Conservation (phyloP, 2,797 vertebrate species). For the Chaetodon trifasciatus region DNA sequence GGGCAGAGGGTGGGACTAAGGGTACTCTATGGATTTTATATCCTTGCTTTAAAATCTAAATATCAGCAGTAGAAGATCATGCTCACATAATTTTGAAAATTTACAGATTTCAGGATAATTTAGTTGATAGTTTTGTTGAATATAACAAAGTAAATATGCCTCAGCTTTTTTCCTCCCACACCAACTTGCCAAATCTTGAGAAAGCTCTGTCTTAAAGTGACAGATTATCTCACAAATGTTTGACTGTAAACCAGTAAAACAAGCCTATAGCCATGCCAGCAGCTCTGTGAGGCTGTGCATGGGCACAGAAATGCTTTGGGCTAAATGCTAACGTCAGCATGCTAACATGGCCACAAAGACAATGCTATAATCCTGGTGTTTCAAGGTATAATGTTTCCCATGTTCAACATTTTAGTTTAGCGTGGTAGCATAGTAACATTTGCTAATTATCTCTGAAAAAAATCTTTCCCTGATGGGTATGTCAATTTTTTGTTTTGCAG, state of each 20-base stretch:
- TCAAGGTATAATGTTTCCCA: neutral
- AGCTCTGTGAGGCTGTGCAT: too few relatives aligned
- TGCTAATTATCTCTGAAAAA: neutral
- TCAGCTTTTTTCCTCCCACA: neutral
- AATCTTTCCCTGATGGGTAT: too few relatives aligned
- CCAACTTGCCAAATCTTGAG: neutral
- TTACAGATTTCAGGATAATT: neutral
- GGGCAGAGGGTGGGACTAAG: neutral
- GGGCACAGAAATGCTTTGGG: neutral
- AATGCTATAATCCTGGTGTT: too few relatives aligned
- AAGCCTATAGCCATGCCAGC: neutral
- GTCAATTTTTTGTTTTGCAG: too few relatives aligned
- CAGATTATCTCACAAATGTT: too few relatives aligned
- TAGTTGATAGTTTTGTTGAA: too few relatives aligned
- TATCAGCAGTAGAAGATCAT: neutral
- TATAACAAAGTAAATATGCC: neutral
- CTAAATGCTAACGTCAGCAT: neutral
- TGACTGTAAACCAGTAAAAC: too few relatives aligned
- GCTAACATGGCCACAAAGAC: neutral
- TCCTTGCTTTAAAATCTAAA: neutral
- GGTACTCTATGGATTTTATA: neutral
- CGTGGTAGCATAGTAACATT: neutral
- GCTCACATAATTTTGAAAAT: too few relatives aligned
- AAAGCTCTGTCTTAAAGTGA: too few relatives aligned
- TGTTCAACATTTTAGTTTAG: too few relatives aligned